Base-by-base conservation (phyloP, 1,140 invertebrate species). In the Megalopta genalis region DNA sequence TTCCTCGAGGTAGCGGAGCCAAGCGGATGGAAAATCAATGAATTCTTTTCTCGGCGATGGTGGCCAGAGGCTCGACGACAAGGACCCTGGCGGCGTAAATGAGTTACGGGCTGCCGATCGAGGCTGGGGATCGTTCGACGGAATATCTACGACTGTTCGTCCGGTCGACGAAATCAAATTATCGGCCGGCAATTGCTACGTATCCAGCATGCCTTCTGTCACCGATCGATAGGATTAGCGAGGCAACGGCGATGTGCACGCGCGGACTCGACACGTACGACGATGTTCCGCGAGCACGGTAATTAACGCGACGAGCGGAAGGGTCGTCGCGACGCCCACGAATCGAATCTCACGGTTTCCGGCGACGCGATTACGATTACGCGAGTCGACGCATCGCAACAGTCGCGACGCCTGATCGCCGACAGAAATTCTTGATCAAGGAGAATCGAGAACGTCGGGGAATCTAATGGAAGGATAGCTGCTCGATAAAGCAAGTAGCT, bases 221-320 rank as follows among this genome's bases (percentile, higher is more conserved):
- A 21, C 54, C 23, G 64, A 76, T 76, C 73, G 74, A 76, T 76
- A 46, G 65, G 65, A 76, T 76, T 76, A 76, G 64, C 46, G 23
- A 16, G 12, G 32, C 32, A 42, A 69, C 25, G 4, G 9, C 52
- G 49, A 32, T 25, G 42, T 60, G 60, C 52, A 25, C n/a, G 42
- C 9, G 42, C 54, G 65, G 32, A 49, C 39, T 3, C 14, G 0
- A 23, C 37, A 21, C 49, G 14, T 52, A 21, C 49, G 16, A 49
- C 46, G 46, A 46, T 3, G 42, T 46, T 46, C 1, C 9, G 42
- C 32, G 14, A 12, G 10, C 2, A 46, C 9, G 2, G 12, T 46
- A 46, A 52, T 52, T 52, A 52, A 52, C 1, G 5, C 49, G 5
- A 4, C 32, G 32, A 32, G 32, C 32, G 32, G 32, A 32, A 32